phyloP scores from a whole-genome alignment of 1,140 invertebrate species.

The Ylistrum balloti region DNA sequence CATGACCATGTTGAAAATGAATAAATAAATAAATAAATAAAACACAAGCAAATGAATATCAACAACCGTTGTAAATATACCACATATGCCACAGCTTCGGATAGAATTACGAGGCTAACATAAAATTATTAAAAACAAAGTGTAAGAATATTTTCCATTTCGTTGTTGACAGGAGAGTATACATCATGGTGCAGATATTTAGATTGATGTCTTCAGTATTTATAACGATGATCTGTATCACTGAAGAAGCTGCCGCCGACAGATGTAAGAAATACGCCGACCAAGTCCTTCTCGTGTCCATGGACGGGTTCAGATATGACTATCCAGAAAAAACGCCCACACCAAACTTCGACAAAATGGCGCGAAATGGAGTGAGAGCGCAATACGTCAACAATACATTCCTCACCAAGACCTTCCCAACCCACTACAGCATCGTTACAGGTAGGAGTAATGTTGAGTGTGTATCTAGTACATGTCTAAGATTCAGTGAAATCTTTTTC shows the following conservation, averaged over 20 bases:
- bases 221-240: neutral
- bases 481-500: neutral
- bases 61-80: no score
- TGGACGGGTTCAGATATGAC: constrained; percentile 82
- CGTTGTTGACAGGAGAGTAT: neutral
- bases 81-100: no score
- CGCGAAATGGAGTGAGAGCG: neutral
- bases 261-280: neutral
- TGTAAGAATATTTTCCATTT: no score
- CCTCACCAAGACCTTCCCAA: constrained; percentile 89
- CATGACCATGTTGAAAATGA: no score
- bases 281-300: constrained; percentile 79
- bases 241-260: neutral
- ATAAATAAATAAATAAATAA: neutral
- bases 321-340: constrained; percentile 71
- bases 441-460: no score
- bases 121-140: no score
- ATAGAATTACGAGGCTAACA: no score
- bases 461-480: no score
- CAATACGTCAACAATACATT: constrained; percentile 83
- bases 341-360: constrained; percentile 54
- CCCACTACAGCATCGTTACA: constrained; percentile 90
- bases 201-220: neutral
- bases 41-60: no score
- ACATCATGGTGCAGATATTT: neutral